These are phyloP conservation scores for Drosophila macrospina DNA, from an alignment of 2,888 invertebrate species.

Conservation along the genomic window DNA sequence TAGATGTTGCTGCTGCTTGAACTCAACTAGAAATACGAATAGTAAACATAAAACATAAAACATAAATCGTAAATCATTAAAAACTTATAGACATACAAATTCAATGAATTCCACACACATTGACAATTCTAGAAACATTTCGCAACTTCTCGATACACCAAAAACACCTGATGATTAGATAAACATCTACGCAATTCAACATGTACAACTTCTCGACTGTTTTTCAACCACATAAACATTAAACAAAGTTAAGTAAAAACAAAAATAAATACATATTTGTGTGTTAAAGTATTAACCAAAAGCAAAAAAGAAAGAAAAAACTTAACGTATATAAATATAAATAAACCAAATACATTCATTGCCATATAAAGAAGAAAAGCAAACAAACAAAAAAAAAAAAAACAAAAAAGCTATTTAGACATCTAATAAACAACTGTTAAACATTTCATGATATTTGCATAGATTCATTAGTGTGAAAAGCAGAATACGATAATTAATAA, in stretches of 20 bases:
- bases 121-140: conserved; percentile 8
- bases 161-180: conserved; percentile 47
- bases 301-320: neutral
- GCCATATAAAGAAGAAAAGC: conserved; percentile 24
- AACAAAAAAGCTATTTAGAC: conserved; percentile 15
- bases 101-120: neutral
- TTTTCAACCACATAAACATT: conserved; percentile 34
- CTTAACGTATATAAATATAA: conserved; percentile 14
- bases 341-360: conserved; percentile 39
- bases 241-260: conserved; percentile 16
- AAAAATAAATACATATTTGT: conserved; percentile 44
- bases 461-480: conserved; percentile 68
- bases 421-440: conserved; percentile 53
- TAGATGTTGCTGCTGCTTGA: conserved; percentile 56
- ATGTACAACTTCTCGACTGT: conserved; percentile 71
- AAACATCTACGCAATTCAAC: conserved; percentile 69
- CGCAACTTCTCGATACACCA: conserved; percentile 14
- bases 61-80: neutral
- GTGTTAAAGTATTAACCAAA: conserved; percentile 48
- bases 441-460: conserved; percentile 65
- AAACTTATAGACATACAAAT: conserved; percentile 14
- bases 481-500: conserved; percentile 38
- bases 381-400: conserved; percentile 14
- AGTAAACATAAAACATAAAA: neutral
- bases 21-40: conserved; percentile 28